These are phyloP conservation scores for Bombyx mandarina DNA, from an alignment of 1,140 invertebrate species.

Conservation along the genomic window DNA sequence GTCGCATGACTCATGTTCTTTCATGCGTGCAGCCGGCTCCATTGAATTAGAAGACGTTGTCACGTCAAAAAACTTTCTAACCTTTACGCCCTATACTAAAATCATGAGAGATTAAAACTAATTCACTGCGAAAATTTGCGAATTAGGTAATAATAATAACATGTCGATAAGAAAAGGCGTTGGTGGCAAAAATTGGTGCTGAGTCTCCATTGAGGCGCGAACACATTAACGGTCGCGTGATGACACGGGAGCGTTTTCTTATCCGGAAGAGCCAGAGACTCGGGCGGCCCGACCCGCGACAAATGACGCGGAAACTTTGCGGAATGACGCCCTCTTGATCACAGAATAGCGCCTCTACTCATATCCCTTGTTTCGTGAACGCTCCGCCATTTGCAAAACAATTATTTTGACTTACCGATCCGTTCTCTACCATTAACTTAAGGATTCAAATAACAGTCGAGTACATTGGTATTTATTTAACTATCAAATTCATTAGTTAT, in stretches of 20 bases:
- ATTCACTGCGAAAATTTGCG: slow-evolving; percentile 36
- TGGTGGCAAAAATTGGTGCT: slow-evolving; percentile 44
- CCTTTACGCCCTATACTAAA: slow-evolving; percentile 1
- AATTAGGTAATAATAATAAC: slow-evolving; percentile 36
- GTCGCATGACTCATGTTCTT: no score
- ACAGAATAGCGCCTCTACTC: background rate
- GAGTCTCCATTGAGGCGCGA: slow-evolving; percentile 39
- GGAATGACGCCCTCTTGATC: slow-evolving; percentile 32
- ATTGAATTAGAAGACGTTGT: no score
- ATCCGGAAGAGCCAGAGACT: slow-evolving; percentile 22
- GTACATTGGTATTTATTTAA: no score
- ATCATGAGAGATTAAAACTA: slow-evolving; percentile 18
- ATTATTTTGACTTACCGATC: no score
- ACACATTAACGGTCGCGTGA: slow-evolving; percentile 39
- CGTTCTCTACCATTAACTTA: no score
- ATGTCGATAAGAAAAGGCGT: slow-evolving; percentile 48
- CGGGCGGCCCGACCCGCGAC: slow-evolving; percentile 3
- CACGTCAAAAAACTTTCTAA: background rate
- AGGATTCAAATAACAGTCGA: no score
- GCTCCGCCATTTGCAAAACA: no score
- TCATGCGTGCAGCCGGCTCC: no score
- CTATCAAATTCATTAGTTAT: no score
- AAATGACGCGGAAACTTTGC: slow-evolving; percentile 53
- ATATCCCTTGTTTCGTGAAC: background rate
- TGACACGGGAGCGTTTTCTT: slow-evolving; percentile 30